Base-by-base conservation (phyloP, 2,113 vertebrate species). In the Bubalus kerabau region DNA sequence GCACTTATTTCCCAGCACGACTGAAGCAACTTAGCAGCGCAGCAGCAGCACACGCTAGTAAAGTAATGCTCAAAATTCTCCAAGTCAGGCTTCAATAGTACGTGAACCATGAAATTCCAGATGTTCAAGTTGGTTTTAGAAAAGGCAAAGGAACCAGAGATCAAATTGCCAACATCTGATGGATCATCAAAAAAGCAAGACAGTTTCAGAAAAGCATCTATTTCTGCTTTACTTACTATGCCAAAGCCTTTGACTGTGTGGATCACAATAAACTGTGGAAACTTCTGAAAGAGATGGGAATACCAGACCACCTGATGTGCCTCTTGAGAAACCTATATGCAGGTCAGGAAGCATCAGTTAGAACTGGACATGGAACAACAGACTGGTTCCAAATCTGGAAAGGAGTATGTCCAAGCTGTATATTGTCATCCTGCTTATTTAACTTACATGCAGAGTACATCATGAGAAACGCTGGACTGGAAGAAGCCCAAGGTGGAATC, bases 51-150 rank as follows among this genome's bases (percentile, higher is more conserved):
- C 30, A 64, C 3, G 0, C 16, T 67, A n/a, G 32, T 67, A n/a
- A 67, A 19, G 32, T n/a, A 67, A n/a, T 67, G 32, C 7, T 67
- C 62, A n/a, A 67, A 67, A n/a, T 67, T n/a, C 62, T n/a, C 62
- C 62, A 67, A 67, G 62, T 2, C 16, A 19, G 32, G 32, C 7
- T 67, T 67, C 8, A 67, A 1, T 2, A n/a, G 4, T 19, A n/a
- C 0, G 1, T 67, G 16, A 67, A n/a, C 32, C 8, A 0, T n/a
- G 16, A 67, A n/a, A 2, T 67, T 67, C 62, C 32, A 67, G 8
- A 19, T 10, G 7, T n/a, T 67, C 62, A 67, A n/a, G 16, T 19
- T 67, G 62, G 32, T n/a, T 62, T 64, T n/a, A 67, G 62, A 67
- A n/a, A 67, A n/a, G 16, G 32, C 62, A 67, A 16, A n/a, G 62